These are phyloP conservation scores for Drosophila oshimai DNA, from an alignment of 1,140 invertebrate genomes.

Conservation along the genomic window DNA sequence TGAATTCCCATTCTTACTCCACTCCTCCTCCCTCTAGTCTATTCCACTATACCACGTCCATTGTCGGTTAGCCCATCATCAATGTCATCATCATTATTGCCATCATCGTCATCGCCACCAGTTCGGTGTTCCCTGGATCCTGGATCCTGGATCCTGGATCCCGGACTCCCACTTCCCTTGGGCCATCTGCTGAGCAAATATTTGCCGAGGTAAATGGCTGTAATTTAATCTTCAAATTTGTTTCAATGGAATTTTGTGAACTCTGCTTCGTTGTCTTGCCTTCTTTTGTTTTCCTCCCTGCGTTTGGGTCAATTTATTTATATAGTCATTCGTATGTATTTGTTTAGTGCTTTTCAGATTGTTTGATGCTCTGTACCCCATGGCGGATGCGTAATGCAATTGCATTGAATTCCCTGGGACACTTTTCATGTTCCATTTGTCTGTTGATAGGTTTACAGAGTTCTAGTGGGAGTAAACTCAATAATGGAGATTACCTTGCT, in stretches of 20 bases:
- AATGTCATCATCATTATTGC: slow-evolving; percentile 49
- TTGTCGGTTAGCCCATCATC: slow-evolving; percentile 39
- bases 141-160: no score
- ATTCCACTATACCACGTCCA: slow-evolving; percentile 31
- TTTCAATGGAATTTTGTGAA: slow-evolving; percentile 38
- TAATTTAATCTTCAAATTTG: slow-evolving; percentile 48
- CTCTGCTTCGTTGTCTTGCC: slow-evolving; percentile 6
- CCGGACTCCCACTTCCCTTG: slow-evolving; percentile 6
- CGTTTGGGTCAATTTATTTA: slow-evolving; percentile 11
- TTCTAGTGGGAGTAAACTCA: not conserved
- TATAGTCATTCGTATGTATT: slow-evolving; percentile 20
- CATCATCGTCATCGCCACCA: not conserved
- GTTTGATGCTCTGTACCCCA: not conserved
- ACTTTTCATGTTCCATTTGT: not conserved
- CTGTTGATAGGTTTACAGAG: not conserved
- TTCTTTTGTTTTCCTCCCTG: slow-evolving; percentile 9
- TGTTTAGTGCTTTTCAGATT: slow-evolving; percentile 16
- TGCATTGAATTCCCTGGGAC: not conserved
- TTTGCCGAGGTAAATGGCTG: slow-evolving; percentile 47
- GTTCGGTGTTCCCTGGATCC: no score
- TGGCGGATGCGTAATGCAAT: slow-evolving; percentile 30
- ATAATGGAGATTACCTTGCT: not conserved
- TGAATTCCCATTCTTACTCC: slow-evolving; percentile 34
- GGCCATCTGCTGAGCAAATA: slow-evolving; percentile 41
- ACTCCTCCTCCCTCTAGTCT: no score